A percentile compares a stretch with the other conserved stretches of the same genome.
Conservation (phyloP, 2,797 vertebrate species). For the Phoxinus dragarum region DNA sequence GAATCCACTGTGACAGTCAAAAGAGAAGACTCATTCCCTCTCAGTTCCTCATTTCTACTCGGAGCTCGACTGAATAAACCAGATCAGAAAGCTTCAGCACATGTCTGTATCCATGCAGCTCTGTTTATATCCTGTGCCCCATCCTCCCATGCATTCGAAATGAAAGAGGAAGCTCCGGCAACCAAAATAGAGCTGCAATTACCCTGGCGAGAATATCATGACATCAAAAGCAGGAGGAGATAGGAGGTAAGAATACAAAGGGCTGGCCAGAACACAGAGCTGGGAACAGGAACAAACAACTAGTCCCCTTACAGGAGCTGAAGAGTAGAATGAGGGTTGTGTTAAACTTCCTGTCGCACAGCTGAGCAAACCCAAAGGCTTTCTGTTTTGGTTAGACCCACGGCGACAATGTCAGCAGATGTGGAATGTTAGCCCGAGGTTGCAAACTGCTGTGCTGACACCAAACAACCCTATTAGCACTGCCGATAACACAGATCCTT, state of each 20-base stretch:
- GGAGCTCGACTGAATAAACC: not conserved
- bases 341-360: conserved; percentile 46
- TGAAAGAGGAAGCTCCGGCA: conserved; percentile 23
- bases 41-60: conserved; percentile 24
- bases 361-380: conserved; percentile 50
- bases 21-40: not conserved
- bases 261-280: conserved; percentile 25
- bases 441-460: conserved; percentile 20
- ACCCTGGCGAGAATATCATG: conserved; percentile 32
- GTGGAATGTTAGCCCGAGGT: conserved; percentile 24
- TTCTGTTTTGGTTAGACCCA: conserved; percentile 12
- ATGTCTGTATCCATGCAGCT: not conserved
- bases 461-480: conserved; percentile 20
- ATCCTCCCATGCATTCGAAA: conserved; percentile 20
- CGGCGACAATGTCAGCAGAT: not conserved
- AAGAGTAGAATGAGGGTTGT: not conserved
- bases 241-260: conserved; percentile 15
- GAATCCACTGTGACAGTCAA: not conserved
- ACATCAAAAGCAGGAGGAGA: conserved; percentile 34
- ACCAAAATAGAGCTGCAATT: conserved; percentile 45
- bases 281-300: conserved; percentile 44
- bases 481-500: not conserved
- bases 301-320: not conserved
- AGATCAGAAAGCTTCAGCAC: not conserved
- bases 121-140: conserved; percentile 19